Percentiles rank a stretch among this genome's conserved stretches.
phyloP scores from a whole-genome alignment of 2,888 invertebrate species.

The Caenorhabditis zanzibari region DNA sequence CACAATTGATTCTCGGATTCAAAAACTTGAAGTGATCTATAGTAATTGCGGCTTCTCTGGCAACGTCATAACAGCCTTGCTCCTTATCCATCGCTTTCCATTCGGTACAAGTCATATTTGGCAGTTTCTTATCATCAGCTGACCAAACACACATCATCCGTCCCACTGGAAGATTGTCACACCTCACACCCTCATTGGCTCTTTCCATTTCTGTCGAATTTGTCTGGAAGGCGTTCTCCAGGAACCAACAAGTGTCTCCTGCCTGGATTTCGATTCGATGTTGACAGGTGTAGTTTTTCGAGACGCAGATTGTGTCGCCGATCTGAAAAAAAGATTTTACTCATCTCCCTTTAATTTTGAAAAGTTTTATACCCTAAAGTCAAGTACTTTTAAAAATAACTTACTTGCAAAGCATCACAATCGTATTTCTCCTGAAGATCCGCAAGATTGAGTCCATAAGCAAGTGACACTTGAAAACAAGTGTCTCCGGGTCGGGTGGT shows the following conservation, averaged over 20 bases:
- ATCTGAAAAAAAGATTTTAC: slow-evolving; percentile 8
- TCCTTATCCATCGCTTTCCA: slow-evolving; percentile 20
- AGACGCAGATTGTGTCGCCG: slow-evolving; percentile 49
- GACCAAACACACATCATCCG: slow-evolving; percentile 46
- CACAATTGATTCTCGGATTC: slow-evolving; percentile 45
- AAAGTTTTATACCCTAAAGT: too few species aligned
- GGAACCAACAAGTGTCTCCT: slow-evolving; percentile 46
- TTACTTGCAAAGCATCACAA: slow-evolving; percentile 33
- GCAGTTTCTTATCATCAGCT: slow-evolving; percentile 26
- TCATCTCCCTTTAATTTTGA: background rate
- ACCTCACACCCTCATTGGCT: slow-evolving; percentile 36
- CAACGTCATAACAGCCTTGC: background rate
- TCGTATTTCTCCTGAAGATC: slow-evolving; percentile 17
- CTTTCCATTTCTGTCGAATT: slow-evolving; percentile 33
- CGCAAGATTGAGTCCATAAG: slow-evolving; percentile 25
- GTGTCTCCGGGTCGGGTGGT: slow-evolving; percentile 28
- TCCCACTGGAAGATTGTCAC: slow-evolving; percentile 38
- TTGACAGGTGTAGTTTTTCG: slow-evolving; percentile 40
- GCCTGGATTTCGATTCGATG: slow-evolving; percentile 22
- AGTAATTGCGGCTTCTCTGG: slow-evolving; percentile 1
- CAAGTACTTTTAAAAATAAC: background rate
- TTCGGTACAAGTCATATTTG: slow-evolving; percentile 35
- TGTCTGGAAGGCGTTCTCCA: slow-evolving; percentile 30
- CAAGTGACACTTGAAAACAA: slow-evolving; percentile 28
- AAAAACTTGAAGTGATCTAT: slow-evolving; percentile 47